A percentile compares a stretch with the other conserved stretches of the same genome.
Conservation (phyloP, 2,888 invertebrate species). For the Gerris lacustris region DNA sequence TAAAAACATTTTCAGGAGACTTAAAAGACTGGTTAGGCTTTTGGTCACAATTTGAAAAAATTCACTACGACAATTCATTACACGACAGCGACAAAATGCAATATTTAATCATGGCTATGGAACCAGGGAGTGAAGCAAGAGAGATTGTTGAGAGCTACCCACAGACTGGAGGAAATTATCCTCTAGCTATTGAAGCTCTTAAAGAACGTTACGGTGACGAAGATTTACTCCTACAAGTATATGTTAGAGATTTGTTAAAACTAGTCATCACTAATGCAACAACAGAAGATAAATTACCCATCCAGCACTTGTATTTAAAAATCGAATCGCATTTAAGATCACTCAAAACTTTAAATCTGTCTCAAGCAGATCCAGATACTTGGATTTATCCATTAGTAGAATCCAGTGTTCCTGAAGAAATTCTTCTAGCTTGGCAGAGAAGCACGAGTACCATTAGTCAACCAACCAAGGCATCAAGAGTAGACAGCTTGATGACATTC, state of each 20-base stretch:
- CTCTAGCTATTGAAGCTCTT: constrained; percentile 26
- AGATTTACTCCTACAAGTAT: constrained; percentile 30
- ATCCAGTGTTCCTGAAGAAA: too few species aligned
- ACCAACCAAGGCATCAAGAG: too few species aligned
- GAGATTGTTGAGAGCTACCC: constrained; percentile 30
- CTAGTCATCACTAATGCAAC: constrained; percentile 23
- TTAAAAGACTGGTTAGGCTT: constrained; percentile 21
- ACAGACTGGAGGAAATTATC: constrained; percentile 29
- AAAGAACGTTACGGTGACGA: constrained; percentile 27
- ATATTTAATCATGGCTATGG: constrained; percentile 25
- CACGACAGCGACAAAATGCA: constrained; percentile 28
- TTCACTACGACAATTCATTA: constrained; percentile 27
- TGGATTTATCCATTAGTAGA: too few species aligned
- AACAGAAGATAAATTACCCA: too few species aligned
- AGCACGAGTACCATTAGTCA: too few species aligned
- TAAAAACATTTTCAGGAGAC: too few species aligned
- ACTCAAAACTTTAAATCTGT: too few species aligned
- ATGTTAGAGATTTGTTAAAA: constrained; percentile 30
- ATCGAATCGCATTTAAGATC: too few species aligned
- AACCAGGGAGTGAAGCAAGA: constrained; percentile 26
- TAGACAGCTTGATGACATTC: too few species aligned
- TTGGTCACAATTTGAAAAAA: constrained; percentile 30
- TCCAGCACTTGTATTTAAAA: too few species aligned
- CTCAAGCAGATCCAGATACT: too few species aligned
- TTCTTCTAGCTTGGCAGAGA: too few species aligned